phyloP scores from a whole-genome alignment of 2,113 vertebrate genomes.

The Phylloscopus whistleri region DNA sequence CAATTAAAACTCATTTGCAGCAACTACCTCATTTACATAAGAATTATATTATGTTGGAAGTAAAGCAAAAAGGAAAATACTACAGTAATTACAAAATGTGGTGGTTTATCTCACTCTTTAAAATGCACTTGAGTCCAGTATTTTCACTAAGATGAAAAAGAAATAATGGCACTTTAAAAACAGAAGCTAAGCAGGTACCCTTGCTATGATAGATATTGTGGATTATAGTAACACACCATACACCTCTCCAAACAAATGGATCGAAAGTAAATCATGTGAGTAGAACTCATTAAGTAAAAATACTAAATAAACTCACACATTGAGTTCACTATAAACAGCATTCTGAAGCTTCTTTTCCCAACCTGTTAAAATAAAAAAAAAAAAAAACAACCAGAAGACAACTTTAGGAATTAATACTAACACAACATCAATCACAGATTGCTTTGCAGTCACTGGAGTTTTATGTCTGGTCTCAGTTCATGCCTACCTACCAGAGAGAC shows the following conservation, averaged over 20 bases:
- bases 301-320: conserved; percentile 80
- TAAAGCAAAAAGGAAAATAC: background rate
- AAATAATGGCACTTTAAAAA: background rate
- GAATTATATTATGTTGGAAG: background rate
- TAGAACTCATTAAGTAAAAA: background rate
- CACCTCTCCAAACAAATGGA: background rate
- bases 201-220: background rate
- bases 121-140: background rate
- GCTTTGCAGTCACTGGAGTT: background rate
- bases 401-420: background rate
- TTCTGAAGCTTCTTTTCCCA: conserved; percentile 98
- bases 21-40: background rate
- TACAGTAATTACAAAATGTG: background rate
- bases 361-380: conserved; percentile 74
- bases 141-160: background rate
- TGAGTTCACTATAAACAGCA: conserved; percentile 94
- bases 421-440: background rate
- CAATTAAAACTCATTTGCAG: background rate
- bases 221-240: background rate
- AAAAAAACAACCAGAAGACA: background rate
- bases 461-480: background rate
- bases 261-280: background rate
- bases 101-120: background rate
- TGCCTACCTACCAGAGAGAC: background rate
- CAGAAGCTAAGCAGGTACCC: background rate